Base-by-base conservation (phyloP, 2,797 vertebrate genomes). In the Cyprinella venusta region DNA sequence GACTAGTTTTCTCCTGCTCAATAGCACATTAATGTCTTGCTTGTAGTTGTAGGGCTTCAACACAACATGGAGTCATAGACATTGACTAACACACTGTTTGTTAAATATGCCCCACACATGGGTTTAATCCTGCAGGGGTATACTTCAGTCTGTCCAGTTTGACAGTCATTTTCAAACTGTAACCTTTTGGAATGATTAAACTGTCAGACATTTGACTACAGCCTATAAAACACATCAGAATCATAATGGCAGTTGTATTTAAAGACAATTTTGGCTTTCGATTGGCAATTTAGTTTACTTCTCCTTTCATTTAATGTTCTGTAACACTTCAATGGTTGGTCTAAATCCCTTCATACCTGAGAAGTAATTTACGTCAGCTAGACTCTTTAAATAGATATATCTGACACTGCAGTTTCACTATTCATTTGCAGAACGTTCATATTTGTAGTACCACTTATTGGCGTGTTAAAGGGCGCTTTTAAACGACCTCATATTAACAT, bases 1-100 rank as follows among this genome's bases (percentile, higher is more conserved):
- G 65, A 71, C n/a, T 68, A 63, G 54, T 78, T 78, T 83, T 83
- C 16, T 83, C 78, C 54, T 52, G 50, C 75, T 71, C 54, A 63
- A 83, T 38, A 63, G 68, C 67, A 71, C 75, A 71, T 71, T 71
- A 83, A 64, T 83, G 75, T 63, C 75, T 71, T 78, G 75, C 75
- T 83, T 83, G 78, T 78, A 83, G 67, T 83, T 83, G 78, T 78
- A 83, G 67, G 67, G 65, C 75, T 83, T 59, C 75, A 8, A 59
- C 63, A 78, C 75, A 83, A 78, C 75, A 83, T 45, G 19, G 64
- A 77, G 75, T 63, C 64, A 76, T 83, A 67, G 65, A 78, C 36
- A 56, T 50, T 50, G 26, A 81, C 26, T 63, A 13, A 80, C 38
- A 79, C 69, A 65, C 71, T 30, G 48, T 56, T 50, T 64, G 26